Conservation (phyloP, 2,113 vertebrate genomes). For the Sceloporus tristichus region DNA sequence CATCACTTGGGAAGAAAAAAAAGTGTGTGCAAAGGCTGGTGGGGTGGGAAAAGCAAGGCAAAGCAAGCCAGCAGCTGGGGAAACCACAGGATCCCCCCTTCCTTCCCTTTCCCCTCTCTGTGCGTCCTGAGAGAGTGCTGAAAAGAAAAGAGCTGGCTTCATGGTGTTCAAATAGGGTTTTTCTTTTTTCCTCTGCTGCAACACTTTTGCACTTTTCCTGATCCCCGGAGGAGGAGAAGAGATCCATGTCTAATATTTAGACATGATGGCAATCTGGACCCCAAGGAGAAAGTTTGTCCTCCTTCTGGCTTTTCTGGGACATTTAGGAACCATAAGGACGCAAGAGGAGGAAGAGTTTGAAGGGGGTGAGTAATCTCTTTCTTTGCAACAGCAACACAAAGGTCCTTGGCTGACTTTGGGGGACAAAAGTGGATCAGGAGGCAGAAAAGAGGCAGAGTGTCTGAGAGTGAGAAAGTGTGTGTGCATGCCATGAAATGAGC, state of each 20-base stretch:
- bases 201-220: slow-evolving; percentile 52
- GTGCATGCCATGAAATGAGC: neutral
- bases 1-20: slow-evolving; percentile 71
- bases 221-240: slow-evolving; percentile 51
- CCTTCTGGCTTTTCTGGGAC: slow-evolving; percentile 79
- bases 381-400: neutral
- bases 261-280: slow-evolving; percentile 80
- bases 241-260: slow-evolving; percentile 78
- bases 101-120: slow-evolving; percentile 37
- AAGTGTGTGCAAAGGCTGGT: slow-evolving; percentile 78
- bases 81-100: slow-evolving; percentile 28
- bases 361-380: slow-evolving; percentile 76
- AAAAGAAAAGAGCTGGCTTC: slow-evolving; percentile 72
- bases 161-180: slow-evolving; percentile 79
- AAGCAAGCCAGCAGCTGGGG: neutral
- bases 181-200: slow-evolving; percentile 19
- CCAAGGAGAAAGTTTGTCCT: slow-evolving; percentile 78
- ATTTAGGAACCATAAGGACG: slow-evolving; percentile 75
- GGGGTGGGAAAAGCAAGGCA: slow-evolving; percentile 38
- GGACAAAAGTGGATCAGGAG: slow-evolving; percentile 6
- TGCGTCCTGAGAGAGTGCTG: slow-evolving; percentile 74
- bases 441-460: fast-evolving
- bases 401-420: slow-evolving; percentile 39
- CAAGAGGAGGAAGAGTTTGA: slow-evolving; percentile 81
- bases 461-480: neutral